Evolutionary conservation across 2,797 vertebrate species (phyloP).

Genomic region (Ispidina lecontei): DNA sequence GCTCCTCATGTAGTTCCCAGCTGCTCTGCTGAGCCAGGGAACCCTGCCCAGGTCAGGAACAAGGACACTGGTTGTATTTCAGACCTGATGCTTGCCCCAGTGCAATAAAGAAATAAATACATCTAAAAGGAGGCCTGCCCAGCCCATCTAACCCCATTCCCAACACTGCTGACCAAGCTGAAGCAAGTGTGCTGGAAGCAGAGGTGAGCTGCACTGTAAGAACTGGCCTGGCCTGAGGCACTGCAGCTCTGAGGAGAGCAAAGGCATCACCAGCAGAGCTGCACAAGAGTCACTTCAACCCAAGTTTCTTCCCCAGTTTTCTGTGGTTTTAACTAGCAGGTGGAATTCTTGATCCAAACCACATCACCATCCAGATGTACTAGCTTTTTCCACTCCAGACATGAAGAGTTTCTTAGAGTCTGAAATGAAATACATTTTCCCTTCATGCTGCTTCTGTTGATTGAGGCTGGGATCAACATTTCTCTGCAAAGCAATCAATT

Average conservation of each 20-base stretch:
- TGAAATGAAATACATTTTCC: neutral
- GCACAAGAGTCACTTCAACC: fast-evolving
- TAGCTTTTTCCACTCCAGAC: neutral
- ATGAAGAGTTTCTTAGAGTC: neutral
- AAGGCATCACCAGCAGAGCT: neutral
- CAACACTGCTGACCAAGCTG: too few species aligned
- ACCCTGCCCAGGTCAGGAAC: too few species aligned
- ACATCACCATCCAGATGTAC: neutral
- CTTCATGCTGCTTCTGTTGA: neutral
- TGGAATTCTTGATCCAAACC: neutral
- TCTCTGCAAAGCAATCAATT: neutral
- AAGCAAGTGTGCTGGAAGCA: too few species aligned
- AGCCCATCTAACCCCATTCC: too few species aligned
- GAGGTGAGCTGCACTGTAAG: too few species aligned
- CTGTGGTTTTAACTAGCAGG: neutral
- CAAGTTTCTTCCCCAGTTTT: neutral
- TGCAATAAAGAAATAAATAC: too few species aligned
- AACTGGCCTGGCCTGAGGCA: neutral
- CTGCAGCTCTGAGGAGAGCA: neutral
- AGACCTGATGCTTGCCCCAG: too few species aligned
- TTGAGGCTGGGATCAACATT: neutral
- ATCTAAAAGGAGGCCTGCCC: too few species aligned
- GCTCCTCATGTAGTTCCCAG: too few species aligned
- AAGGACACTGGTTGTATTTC: too few species aligned
- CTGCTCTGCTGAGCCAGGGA: too few species aligned